Percentiles rank a stretch among this genome's conserved stretches.
phyloP scores from a whole-genome alignment of 1,140 invertebrate genomes.

The Doryteuthis pealeii region DNA sequence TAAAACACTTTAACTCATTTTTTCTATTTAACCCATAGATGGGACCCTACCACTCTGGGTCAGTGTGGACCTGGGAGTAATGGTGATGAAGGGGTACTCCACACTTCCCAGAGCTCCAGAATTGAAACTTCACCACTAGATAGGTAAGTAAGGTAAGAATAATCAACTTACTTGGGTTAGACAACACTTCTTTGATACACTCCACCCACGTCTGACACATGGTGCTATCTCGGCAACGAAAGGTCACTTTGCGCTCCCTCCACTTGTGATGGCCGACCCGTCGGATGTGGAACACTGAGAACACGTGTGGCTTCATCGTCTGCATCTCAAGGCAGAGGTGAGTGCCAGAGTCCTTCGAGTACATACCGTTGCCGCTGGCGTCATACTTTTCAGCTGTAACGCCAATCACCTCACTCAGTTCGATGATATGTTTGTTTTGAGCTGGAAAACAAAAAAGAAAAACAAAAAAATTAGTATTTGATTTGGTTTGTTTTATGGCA shows the following conservation, averaged over 20 bases:
- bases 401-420: background rate
- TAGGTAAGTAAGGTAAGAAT: too few species aligned
- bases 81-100: too few species aligned
- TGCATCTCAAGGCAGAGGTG: conserved; percentile 36
- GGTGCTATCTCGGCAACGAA: conserved; percentile 36
- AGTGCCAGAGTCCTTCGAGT: conserved; percentile 18
- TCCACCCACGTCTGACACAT: conserved; percentile 45
- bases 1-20: too few species aligned
- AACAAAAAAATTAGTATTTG: background rate
- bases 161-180: conserved; percentile 30
- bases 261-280: conserved; percentile 38
- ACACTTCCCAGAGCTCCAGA: too few species aligned
- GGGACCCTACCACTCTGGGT: too few species aligned
- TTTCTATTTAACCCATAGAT: too few species aligned
- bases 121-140: too few species aligned
- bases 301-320: conserved; percentile 28
- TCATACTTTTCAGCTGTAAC: conserved; percentile 2
- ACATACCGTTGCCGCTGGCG: background rate
- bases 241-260: conserved; percentile 38
- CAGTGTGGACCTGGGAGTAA: too few species aligned
- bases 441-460: background rate
- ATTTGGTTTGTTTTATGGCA: too few species aligned
- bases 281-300: conserved; percentile 35
- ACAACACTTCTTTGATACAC: conserved; percentile 34
- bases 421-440: background rate